These are phyloP conservation scores for Rhodinocichla rosea DNA, from an alignment of 2,113 vertebrate genomes.

Conservation along the genomic window DNA sequence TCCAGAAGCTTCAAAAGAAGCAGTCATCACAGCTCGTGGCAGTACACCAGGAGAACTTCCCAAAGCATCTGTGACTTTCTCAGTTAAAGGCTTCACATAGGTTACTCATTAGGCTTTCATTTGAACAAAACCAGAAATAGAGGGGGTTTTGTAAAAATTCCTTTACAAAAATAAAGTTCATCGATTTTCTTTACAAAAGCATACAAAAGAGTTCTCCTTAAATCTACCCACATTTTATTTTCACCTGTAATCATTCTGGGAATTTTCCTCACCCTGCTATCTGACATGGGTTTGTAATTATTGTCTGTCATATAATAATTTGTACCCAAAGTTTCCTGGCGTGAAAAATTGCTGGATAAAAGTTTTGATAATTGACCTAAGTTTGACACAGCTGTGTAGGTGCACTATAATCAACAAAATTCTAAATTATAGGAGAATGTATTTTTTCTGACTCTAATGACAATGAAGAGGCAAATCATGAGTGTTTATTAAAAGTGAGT, in stretches of 20 bases:
- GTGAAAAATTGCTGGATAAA: background rate
- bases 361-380: background rate
- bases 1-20: slow-evolving; percentile 53
- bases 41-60: background rate
- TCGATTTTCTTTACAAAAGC: slow-evolving; percentile 19
- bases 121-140: background rate
- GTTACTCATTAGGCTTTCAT: slow-evolving; percentile 16
- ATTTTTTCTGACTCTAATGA: background rate
- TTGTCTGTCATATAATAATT: background rate
- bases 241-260: background rate
- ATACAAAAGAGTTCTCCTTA: background rate
- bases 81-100: background rate
- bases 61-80: background rate
- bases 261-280: background rate
- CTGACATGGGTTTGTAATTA: background rate
- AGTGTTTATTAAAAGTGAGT: background rate
- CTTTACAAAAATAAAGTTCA: background rate
- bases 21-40: background rate
- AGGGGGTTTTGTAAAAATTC: background rate
- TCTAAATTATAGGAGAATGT: background rate
- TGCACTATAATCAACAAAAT: background rate
- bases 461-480: background rate
- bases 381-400: background rate
- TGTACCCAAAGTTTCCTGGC: accelerated
- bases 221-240: slow-evolving; percentile 3